Conservation (phyloP, 2,888 invertebrate genomes). For the Lasioglossum calceatum region DNA sequence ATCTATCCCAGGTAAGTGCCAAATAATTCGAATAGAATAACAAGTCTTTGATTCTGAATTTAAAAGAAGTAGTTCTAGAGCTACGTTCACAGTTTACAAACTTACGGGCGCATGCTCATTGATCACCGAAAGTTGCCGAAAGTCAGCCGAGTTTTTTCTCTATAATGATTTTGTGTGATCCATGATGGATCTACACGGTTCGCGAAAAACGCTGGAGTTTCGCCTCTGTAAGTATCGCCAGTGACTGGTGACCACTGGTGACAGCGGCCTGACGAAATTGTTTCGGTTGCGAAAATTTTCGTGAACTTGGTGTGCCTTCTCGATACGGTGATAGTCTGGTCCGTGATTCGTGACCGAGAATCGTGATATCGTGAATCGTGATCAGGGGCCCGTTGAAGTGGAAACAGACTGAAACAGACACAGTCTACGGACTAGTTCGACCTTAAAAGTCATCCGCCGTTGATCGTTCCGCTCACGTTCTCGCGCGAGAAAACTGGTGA, state of each 20-base stretch:
- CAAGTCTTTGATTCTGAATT: not conserved
- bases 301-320: slow-evolving; percentile 57
- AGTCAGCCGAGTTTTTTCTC: not conserved
- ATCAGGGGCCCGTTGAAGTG: slow-evolving; percentile 37
- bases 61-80: not conserved
- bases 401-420: slow-evolving; percentile 39
- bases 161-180: not conserved
- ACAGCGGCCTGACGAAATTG: slow-evolving; percentile 52
- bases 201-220: not conserved
- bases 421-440: slow-evolving; percentile 48
- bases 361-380: slow-evolving; percentile 37
- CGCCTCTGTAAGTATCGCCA: not conserved
- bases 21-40: not conserved
- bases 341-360: slow-evolving; percentile 52
- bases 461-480: slow-evolving; percentile 23
- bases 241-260: slow-evolving; percentile 27
- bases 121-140: not conserved
- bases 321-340: slow-evolving; percentile 31
- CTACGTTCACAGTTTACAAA: not conserved
- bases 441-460: slow-evolving; percentile 61
- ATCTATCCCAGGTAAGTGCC: not conserved
- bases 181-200: not conserved
- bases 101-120: not conserved
- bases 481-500: slow-evolving; percentile 24
- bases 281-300: slow-evolving; percentile 31